Evolutionary conservation across 2,888 invertebrate species (phyloP).

Genomic region (Sipunculus nudus): DNA sequence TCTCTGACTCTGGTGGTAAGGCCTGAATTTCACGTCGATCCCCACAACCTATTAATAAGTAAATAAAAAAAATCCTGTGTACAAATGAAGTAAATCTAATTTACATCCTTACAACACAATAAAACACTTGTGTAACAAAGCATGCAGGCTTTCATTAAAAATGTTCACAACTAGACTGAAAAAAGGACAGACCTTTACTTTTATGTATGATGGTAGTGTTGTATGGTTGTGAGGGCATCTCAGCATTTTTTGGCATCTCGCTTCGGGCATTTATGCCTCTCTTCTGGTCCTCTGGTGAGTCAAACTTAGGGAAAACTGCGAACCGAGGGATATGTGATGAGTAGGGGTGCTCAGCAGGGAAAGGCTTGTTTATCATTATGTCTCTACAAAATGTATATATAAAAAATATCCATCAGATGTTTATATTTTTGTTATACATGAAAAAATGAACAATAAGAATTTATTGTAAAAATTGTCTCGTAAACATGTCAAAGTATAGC

Average conservation of each 20-base stretch:
- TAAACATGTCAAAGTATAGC: no score
- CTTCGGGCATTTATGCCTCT: constrained; percentile 52
- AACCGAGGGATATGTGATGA: constrained; percentile 56
- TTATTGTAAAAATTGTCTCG: no score
- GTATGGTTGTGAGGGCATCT: constrained; percentile 58
- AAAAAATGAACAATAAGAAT: no score
- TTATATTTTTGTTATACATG: no score
- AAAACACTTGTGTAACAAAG: background rate
- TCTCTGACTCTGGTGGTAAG: constrained; percentile 52
- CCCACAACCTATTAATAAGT: constrained; percentile 45
- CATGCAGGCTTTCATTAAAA: background rate
- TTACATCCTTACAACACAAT: background rate
- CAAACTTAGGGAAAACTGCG: constrained; percentile 60
- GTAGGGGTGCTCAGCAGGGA: constrained; percentile 63
- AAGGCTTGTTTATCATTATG: constrained; percentile 54
- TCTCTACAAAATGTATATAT: no score
- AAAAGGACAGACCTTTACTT: constrained; percentile 51
- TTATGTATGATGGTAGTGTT: constrained; percentile 54
- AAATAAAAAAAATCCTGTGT: background rate
- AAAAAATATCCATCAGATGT: no score
- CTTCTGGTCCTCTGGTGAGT: constrained; percentile 57
- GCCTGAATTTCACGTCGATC: constrained; percentile 52
- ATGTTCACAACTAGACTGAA: background rate
- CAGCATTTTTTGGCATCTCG: constrained; percentile 52
- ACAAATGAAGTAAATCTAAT: background rate